A percentile compares a stretch with the other conserved stretches of the same genome.
Evolutionary conservation across 2,113 vertebrate genomes (phyloP).

Genomic region (Vulpes lagopus): DNA sequence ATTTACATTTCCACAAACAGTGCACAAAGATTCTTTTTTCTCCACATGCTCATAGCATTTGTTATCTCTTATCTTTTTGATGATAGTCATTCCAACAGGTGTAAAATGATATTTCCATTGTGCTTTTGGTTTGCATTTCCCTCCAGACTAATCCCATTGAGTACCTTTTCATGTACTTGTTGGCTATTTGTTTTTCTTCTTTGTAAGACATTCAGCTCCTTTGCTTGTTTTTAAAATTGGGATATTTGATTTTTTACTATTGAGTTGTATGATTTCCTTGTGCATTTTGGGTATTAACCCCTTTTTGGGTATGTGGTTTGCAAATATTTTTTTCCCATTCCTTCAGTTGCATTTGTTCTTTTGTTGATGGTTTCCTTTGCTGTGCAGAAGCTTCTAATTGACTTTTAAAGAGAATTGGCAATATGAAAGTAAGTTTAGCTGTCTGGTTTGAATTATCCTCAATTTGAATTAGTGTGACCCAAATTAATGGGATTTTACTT

Average conservation of each 20-base stretch:
- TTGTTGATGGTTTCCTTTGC: not conserved
- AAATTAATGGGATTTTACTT: conserved; percentile 59
- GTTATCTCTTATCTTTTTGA: not conserved
- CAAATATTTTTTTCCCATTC: not conserved
- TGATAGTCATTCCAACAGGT: not conserved
- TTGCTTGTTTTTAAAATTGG: not conserved
- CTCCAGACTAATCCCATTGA: not conserved
- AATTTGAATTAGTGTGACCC: conserved; percentile 36
- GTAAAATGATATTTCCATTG: not conserved
- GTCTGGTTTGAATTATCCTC: conserved; percentile 58
- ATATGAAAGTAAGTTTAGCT: not conserved
- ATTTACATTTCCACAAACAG: not conserved
- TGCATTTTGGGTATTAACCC: not conserved
- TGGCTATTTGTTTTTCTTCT: not conserved
- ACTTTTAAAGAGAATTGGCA: conserved; percentile 21
- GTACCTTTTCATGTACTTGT: not conserved
- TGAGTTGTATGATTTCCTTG: not conserved
- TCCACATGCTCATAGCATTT: not conserved
- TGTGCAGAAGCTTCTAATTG: not conserved
- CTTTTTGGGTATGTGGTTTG: not conserved
- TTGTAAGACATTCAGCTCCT: not conserved
- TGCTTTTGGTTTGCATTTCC: not conserved
- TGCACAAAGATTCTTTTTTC: not conserved
- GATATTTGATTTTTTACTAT: not conserved
- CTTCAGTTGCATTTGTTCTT: not conserved